Evolutionary conservation across 2,888 invertebrate genomes (phyloP), one percentile per base, ranked within the genome.

Genomic region (Eristalis intricaria): DNA sequence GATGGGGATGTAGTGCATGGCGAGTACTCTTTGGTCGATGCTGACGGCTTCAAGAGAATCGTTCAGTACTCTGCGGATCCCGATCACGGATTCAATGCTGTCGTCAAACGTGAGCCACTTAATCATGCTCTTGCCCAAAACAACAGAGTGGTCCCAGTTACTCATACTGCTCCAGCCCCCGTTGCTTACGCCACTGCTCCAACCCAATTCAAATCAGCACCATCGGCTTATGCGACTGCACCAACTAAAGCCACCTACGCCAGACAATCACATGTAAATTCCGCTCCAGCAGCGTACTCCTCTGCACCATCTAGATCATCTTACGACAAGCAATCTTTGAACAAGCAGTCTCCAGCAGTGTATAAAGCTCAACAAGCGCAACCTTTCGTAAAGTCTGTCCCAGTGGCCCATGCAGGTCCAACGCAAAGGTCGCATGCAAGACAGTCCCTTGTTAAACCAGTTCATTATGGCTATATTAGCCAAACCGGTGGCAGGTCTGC

Each of bases 1-100:
- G 91, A 92, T 85, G 93, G 93, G n/a, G 92, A 93, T 89, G 91
- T 91, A 15, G 93, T 93, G 1, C 91, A 90, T 79, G 93, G 93
- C 66, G 91, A 91, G 78, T 93, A 93, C 87, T 92, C 92, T 0
- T 87, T 93, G 76, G 87, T 91, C 64, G 93, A 93, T 89, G 89
- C 93, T 66, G 93, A 93, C 90, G 93, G 93, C 22, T 91, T 88
- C 84, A 91, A 91, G 89, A 91, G 92, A 61, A 90, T 90, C 11
- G 92, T 92, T 4, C 90, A 91, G 26, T 92, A 92, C 80, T 91
- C 91, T 26, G 92, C 92, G 22, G 92, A 92, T 86, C 89, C 91
- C 63, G 89, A 91, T 38, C 91, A 91, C 69, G 92, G 92, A 13
- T 92, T 92, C 90, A 92, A 60, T 7, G 60, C 60, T 29, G 60